These are phyloP conservation scores for Notarius quadriscutis DNA, from an alignment of 2,113 vertebrate species.

Conservation along the genomic window DNA sequence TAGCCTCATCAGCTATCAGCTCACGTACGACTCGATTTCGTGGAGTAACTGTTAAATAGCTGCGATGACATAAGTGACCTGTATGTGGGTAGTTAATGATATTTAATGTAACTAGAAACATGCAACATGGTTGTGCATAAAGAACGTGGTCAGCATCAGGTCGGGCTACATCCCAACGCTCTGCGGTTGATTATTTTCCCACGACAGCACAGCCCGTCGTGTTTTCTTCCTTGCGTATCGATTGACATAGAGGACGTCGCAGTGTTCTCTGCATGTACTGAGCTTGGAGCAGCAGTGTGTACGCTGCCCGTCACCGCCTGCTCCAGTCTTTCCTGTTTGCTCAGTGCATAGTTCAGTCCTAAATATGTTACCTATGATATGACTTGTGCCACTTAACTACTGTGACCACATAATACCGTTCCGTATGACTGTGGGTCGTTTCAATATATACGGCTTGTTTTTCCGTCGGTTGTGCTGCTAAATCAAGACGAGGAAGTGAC, in stretches of 20 bases:
- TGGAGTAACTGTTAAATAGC: no score
- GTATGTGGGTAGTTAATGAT: no score
- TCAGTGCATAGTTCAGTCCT: neutral
- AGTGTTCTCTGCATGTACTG: neutral
- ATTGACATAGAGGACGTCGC: neutral
- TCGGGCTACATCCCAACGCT: no score
- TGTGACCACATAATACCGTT: neutral
- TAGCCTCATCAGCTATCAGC: no score
- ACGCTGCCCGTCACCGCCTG: neutral
- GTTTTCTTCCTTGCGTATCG: neutral
- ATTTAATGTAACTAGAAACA: no score
- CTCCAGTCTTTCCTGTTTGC: constrained; percentile 5
- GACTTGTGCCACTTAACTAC: neutral
- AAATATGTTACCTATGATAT: neutral
- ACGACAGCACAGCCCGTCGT: neutral
- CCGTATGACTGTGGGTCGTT: neutral
- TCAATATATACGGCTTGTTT: neutral
- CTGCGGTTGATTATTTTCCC: no score
- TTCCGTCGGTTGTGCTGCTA: neutral
- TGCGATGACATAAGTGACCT: neutral
- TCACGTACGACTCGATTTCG: no score
- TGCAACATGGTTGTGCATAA: neutral
- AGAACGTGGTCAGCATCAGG: neutral
- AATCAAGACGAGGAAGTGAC: neutral
- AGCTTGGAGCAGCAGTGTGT: neutral